Evolutionary conservation across 1,140 invertebrate genomes (phyloP).

Genomic region (Drosophila guanche): DNA sequence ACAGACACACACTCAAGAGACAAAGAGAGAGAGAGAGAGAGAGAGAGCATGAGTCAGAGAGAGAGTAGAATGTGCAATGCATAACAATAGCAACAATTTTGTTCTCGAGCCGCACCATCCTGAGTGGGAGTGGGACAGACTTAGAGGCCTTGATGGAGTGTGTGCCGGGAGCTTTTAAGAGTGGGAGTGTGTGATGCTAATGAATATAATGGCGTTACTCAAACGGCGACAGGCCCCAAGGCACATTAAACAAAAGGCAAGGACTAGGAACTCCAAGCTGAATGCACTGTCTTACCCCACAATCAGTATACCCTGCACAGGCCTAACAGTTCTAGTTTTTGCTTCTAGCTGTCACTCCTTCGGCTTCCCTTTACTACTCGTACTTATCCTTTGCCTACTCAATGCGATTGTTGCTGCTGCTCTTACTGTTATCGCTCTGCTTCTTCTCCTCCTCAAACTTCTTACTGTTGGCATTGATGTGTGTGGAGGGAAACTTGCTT

Average conservation of each 20-base stretch:
- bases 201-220: constrained; percentile 81
- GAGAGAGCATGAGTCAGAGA: background rate
- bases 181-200: constrained; percentile 56
- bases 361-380: constrained; percentile 9
- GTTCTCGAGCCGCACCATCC: background rate
- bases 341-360: constrained; percentile 11
- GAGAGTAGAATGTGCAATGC: constrained; percentile 50
- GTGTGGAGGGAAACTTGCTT: constrained; percentile 53
- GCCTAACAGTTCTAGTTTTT: constrained; percentile 36
- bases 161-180: constrained; percentile 5
- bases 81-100: constrained; percentile 80
- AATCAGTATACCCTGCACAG: no score
- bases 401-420: no score
- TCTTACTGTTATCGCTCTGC: constrained; percentile 1
- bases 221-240: constrained; percentile 42
- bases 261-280: no score
- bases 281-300: no score
- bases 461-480: constrained; percentile 63
- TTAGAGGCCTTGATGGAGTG: background rate
- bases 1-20: constrained; percentile 17
- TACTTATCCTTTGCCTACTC: constrained; percentile 1
- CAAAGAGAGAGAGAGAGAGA: constrained; percentile 7
- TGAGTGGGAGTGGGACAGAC: background rate
- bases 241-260: no score
- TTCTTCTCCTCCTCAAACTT: constrained; percentile 12